Evolutionary conservation across 2,797 vertebrate species (phyloP).

Genomic region (Mormyrus proboscirostris): DNA sequence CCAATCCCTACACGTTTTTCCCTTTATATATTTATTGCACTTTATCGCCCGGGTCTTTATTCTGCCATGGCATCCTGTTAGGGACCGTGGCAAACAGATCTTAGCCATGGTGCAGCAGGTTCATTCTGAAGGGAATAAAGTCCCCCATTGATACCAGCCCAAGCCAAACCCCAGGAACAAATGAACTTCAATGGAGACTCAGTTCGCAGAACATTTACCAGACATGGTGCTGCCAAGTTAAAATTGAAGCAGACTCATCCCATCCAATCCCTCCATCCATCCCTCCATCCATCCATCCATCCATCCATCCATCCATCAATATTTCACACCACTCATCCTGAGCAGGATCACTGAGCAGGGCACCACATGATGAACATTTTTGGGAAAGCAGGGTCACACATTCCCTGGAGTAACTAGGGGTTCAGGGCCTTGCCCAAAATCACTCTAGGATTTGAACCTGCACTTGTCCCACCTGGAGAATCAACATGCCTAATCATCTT

Average conservation of each 20-base stretch:
- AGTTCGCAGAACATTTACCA: conserved; percentile 1
- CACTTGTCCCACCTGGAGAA: conserved; percentile 30
- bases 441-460: not conserved
- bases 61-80: not conserved
- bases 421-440: not conserved
- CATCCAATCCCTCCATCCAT: not conserved
- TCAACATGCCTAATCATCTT: conserved; percentile 46
- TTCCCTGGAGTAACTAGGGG: not conserved
- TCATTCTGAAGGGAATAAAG: conserved; percentile 1
- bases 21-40: conserved; percentile 10
- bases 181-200: not conserved
- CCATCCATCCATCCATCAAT: not conserved
- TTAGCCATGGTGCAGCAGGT: not conserved
- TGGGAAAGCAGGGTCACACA: not conserved
- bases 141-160: conserved; percentile 19
- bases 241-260: not conserved
- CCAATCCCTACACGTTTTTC: not conserved
- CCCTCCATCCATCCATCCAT: not conserved
- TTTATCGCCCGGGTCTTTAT: not conserved
- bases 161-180: not conserved
- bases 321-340: not conserved
- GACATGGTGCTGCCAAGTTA: conserved; percentile 1
- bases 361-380: not conserved
- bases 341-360: not conserved
- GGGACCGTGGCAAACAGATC: not conserved